phyloP scores from a whole-genome alignment of 2,888 invertebrate species.

The Oscheius sp. region DNA sequence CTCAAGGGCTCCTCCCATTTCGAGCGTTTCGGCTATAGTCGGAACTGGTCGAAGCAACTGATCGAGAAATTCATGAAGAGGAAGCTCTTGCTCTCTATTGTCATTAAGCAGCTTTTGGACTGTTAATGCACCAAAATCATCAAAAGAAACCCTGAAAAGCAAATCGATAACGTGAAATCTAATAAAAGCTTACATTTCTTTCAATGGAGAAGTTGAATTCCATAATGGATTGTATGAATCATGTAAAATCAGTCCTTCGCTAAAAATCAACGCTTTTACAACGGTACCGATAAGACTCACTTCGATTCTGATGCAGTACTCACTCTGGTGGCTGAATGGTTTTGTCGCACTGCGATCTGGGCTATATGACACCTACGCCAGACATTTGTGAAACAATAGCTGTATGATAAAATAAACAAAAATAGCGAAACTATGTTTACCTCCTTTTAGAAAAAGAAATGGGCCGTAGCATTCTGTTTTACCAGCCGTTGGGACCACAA shows the following conservation, averaged over 20 bases:
- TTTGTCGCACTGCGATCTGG: background rate
- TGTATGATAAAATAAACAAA: background rate
- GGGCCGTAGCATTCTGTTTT: conserved; percentile 6
- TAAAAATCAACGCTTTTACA: conserved; percentile 1
- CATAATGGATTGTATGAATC: conserved; percentile 11
- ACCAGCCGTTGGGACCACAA: conserved; percentile 11
- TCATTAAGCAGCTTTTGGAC: background rate
- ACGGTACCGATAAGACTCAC: background rate
- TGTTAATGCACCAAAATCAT: conserved; percentile 11
- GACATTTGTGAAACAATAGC: background rate
- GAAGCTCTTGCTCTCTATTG: background rate
- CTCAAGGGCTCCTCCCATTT: conserved; percentile 11
- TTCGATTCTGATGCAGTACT: background rate
- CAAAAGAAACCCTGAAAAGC: conserved; percentile 11
- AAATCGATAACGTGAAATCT: conserved; percentile 2
- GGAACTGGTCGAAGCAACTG: background rate
- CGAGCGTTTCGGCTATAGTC: background rate
- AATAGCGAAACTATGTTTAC: background rate
- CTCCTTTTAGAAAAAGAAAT: conserved; percentile 17
- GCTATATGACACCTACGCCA: background rate
- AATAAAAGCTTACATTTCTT: conserved; percentile 8
- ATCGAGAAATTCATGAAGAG: conserved; percentile 21
- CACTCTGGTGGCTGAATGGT: background rate
- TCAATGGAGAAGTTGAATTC: conserved; percentile 10
- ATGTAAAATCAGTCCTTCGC: conserved; percentile 15